Percentiles rank a stretch among this genome's conserved stretches.
Conservation (phyloP, 2,888 invertebrate genomes). For the Lasioglossum oenotherae region DNA sequence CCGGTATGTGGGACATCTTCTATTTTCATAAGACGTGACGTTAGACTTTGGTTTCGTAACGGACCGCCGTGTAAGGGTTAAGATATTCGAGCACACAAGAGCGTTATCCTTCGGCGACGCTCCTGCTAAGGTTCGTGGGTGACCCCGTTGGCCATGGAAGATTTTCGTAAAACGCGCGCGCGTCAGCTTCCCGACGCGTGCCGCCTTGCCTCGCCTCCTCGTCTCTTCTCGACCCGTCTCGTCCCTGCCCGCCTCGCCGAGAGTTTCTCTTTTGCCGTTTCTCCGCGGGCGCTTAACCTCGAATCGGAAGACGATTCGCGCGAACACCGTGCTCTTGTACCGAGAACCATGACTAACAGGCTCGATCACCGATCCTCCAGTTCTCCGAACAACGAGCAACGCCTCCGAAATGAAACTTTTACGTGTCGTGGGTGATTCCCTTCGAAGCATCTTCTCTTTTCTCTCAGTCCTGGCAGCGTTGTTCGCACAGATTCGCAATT, state of each 20-base stretch:
- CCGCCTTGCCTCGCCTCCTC: not conserved
- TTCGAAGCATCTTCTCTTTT: not conserved
- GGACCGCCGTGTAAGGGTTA: constrained; percentile 30
- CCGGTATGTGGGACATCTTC: constrained; percentile 14
- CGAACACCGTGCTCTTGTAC: constrained; percentile 13
- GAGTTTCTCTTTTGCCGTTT: constrained; percentile 60
- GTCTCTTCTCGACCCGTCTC: not conserved
- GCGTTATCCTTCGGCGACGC: constrained; percentile 34
- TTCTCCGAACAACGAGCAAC: constrained; percentile 29
- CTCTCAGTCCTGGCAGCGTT: not conserved
- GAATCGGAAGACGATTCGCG: constrained; percentile 32
- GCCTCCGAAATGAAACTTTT: not conserved
- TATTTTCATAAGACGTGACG: constrained; percentile 8
- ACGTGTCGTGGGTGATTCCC: not conserved
- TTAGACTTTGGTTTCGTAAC: constrained; percentile 41
- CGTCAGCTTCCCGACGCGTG: constrained; percentile 20
- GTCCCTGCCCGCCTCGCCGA: not conserved
- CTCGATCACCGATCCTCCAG: not conserved
- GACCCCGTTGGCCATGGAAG: constrained; percentile 59
- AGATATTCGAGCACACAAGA: constrained; percentile 27
- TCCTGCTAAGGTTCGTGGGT: constrained; percentile 42
- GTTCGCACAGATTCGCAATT: not conserved
- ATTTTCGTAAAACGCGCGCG: constrained; percentile 52
- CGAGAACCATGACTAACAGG: constrained; percentile 34
- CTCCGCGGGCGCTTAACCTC: constrained; percentile 55